phyloP scores from a whole-genome alignment of 2,113 vertebrate genomes.

The Ochotona princeps region DNA sequence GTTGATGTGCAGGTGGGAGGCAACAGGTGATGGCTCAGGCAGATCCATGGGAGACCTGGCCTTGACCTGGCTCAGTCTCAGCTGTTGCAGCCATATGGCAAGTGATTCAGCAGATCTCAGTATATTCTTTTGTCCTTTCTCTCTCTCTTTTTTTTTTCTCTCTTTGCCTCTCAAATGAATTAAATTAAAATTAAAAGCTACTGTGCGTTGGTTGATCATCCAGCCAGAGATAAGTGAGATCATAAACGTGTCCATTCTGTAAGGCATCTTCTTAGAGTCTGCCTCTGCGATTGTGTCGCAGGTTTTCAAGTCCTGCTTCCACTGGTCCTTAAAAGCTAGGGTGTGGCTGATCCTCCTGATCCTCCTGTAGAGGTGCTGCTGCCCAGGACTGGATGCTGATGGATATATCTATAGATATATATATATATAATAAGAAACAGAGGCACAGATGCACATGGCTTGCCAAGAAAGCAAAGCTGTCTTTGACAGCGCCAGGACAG shows the following conservation, averaged over 20 bases:
- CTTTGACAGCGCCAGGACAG: not conserved
- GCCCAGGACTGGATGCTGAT: not conserved
- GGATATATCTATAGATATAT: not conserved
- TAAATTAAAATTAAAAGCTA: too few species aligned
- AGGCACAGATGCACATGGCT: not conserved
- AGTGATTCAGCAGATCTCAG: too few species aligned
- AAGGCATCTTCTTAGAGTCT: conserved; percentile 13
- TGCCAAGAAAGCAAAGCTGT: not conserved
- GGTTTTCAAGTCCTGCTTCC: not conserved
- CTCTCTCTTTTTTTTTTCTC: too few species aligned
- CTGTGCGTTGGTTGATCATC: not conserved
- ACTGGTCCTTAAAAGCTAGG: not conserved
- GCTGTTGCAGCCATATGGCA: too few species aligned
- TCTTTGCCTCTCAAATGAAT: too few species aligned
- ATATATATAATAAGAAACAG: not conserved
- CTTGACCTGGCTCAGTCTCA: too few species aligned
- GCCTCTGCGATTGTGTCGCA: not conserved
- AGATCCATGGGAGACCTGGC: too few species aligned
- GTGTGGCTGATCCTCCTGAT: not conserved
- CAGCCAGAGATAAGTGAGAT: not conserved
- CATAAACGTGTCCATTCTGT: not conserved
- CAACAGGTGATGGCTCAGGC: too few species aligned
- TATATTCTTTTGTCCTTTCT: too few species aligned
- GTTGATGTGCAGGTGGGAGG: too few species aligned
- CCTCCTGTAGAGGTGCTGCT: too few species aligned